Conservation (phyloP, 2,113 vertebrate genomes). For the Ammospiza nelsoni region DNA sequence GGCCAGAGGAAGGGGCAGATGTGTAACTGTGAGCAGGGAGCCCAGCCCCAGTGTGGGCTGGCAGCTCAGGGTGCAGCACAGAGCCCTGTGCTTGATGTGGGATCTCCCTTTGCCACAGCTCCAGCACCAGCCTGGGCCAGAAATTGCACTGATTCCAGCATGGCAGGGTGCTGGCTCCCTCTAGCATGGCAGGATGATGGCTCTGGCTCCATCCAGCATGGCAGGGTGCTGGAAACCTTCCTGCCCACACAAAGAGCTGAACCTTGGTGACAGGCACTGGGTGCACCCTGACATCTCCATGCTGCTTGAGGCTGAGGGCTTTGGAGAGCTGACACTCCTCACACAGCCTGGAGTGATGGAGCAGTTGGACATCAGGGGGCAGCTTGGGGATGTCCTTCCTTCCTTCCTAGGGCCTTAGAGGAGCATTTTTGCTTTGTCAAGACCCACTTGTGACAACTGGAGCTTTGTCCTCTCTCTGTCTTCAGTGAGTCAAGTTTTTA, state of each 20-base stretch:
- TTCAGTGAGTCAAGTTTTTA: background rate
- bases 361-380: background rate
- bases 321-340: rapidly evolving
- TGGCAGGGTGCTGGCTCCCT: background rate
- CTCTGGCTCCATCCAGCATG: background rate
- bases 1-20: background rate
- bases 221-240: background rate
- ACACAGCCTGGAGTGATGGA: rapidly evolving
- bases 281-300: background rate
- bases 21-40: background rate
- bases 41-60: background rate
- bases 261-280: rapidly evolving
- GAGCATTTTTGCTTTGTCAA: background rate
- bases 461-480: background rate
- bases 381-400: background rate
- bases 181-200: too few species aligned
- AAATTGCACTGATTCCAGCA: rapidly evolving
- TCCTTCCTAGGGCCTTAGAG: background rate
- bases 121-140: background rate
- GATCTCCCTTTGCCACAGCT: background rate
- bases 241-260: background rate
- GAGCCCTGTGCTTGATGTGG: background rate
- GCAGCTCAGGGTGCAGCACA: background rate
- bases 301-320: background rate
- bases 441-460: background rate